These are phyloP conservation scores for Phaetusa simplex DNA, from an alignment of 2,113 vertebrate genomes.

Conservation along the genomic window DNA sequence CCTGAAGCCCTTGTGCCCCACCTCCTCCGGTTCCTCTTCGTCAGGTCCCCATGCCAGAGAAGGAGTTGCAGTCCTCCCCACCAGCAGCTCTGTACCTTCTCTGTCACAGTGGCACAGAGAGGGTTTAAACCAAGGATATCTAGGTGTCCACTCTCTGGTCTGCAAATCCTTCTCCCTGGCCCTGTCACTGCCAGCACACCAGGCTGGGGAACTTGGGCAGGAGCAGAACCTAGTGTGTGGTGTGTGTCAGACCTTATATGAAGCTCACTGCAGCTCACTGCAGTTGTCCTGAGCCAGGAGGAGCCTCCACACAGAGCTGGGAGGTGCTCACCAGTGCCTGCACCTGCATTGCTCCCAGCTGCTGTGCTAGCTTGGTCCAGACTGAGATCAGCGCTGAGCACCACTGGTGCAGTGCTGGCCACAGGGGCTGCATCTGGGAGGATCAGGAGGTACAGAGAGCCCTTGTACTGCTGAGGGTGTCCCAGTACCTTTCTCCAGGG, in stretches of 20 bases:
- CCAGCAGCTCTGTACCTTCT: background rate
- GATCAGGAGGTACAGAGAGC: background rate
- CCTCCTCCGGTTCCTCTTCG: background rate
- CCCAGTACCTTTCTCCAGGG: background rate
- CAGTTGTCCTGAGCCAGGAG: background rate
- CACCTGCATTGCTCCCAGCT: background rate
- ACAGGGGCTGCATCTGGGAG: background rate
- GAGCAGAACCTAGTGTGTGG: background rate
- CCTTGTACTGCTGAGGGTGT: background rate
- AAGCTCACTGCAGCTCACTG: background rate
- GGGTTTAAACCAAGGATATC: background rate
- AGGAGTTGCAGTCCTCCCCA: background rate
- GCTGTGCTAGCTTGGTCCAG: background rate
- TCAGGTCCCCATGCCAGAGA: background rate
- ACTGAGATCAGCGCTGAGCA: background rate
- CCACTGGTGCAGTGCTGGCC: background rate
- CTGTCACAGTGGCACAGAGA: background rate
- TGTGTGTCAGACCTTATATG: background rate
- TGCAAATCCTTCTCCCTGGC: background rate
- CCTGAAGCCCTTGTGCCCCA: background rate
- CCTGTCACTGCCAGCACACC: background rate
- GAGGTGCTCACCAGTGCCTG: background rate
- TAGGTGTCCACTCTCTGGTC: background rate
- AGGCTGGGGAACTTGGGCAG: background rate
- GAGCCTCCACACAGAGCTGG: fast-evolving